A percentile compares a stretch with the other conserved stretches of the same genome.
Evolutionary conservation across 2,113 vertebrate genomes (phyloP).

Genomic region (Connochaetes taurinus): DNA sequence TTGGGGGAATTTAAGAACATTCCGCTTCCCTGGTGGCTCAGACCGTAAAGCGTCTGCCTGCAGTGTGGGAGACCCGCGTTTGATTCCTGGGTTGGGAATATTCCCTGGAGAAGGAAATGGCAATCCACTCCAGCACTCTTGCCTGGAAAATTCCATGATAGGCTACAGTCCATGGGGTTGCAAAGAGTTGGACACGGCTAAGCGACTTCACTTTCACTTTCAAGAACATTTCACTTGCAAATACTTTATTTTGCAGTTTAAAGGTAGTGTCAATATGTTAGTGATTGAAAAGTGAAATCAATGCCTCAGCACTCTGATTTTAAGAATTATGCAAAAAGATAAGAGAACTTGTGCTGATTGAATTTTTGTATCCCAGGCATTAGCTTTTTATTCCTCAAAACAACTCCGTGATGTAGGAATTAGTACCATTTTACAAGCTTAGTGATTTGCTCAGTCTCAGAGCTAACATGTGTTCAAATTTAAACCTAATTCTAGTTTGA

Average conservation of each 20-base stretch:
- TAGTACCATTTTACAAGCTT: not conserved
- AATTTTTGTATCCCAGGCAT: not conserved
- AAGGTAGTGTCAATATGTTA: not conserved
- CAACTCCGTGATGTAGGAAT: not conserved
- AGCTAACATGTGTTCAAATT: not conserved
- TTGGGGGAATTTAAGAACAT: not conserved
- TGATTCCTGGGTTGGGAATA: too few relatives aligned
- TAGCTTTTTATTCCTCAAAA: not conserved
- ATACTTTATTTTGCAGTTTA: constrained; percentile 12
- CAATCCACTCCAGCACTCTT: too few relatives aligned
- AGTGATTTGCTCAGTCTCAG: not conserved
- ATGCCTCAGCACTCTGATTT: not conserved
- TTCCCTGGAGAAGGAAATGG: too few relatives aligned
- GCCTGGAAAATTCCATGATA: too few relatives aligned
- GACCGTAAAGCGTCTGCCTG: too few relatives aligned
- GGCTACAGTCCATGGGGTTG: too few relatives aligned
- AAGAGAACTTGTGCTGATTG: not conserved
- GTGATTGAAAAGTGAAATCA: not conserved
- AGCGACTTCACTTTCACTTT: too few relatives aligned
- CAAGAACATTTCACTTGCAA: not conserved
- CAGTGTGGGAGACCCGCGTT: too few relatives aligned
- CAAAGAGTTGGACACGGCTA: too few relatives aligned
- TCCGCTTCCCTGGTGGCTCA: too few relatives aligned
- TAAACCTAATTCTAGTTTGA: not conserved
- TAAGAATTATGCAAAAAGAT: not conserved